Evolutionary conservation across 35 echinoderm and acorn worm species (phyloP), one percentile per base, ranked within the genome.

Genomic region (Stichopus chloronotus): DNA sequence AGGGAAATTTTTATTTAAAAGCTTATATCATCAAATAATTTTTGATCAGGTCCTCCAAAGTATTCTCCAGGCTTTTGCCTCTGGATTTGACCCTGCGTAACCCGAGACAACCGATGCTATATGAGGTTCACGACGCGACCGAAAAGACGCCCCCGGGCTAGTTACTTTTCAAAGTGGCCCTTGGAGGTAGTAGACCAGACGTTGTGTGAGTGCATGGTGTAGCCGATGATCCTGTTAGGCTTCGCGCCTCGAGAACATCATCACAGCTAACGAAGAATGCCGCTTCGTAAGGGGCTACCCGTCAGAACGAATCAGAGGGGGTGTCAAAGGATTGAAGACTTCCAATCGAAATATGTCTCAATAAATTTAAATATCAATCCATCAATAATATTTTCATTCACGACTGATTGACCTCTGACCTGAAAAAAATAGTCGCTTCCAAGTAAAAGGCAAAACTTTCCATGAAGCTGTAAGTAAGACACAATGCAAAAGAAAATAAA

Each of bases 161-260:
- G 82, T 85, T 56, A 85, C 55, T 85, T 85, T 85, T 85, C 55
- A 85, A 85, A 85, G 82, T 85, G 82, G 82, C 82, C 82, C 82
- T 85, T 85, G 82, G 82, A 85, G 82, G 82, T 85, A 55, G 82
- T 85, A 55, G 82, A 19, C 58, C 57, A 74, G 22, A 19, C 19
- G 11, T 74, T 43, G 76, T 78, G 23, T 85, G 82, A 85, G 7
- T 85, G 82, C 10, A 7, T 23, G 82, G 54, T 74, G 19, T 10
- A 85, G 57, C 58, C 82, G 82, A 58, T 85, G 30, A 43, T 43
- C 30, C 30, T 43, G 30, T 43, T 43, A 43, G 30, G 30, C 30
- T 43, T 43, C 30, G 30, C 30, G 30, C 30, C 30, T 43, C 30
- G 30, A 43, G 30, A 43, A 43, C 30, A 43, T 43, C 30, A 43